phyloP scores from a whole-genome alignment of 2,797 vertebrate genomes.

The Oreochromis mossambicus region DNA sequence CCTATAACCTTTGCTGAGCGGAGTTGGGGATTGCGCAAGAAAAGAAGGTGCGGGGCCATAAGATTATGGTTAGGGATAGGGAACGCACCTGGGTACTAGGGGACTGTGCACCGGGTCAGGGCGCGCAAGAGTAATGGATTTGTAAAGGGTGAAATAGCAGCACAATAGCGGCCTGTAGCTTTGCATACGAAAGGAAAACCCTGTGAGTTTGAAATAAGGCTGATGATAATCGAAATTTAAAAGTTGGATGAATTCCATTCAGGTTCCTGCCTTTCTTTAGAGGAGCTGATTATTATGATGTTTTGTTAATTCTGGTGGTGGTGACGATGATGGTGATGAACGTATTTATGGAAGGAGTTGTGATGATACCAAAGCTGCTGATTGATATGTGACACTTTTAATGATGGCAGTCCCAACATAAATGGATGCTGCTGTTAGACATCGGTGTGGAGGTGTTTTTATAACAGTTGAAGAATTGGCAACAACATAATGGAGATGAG shows the following conservation, averaged over 20 bases:
- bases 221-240: neutral
- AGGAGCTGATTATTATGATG: neutral
- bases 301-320: neutral
- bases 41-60: neutral
- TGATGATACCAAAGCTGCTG: neutral
- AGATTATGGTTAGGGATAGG: neutral
- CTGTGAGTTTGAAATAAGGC: neutral
- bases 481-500: neutral
- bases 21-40: neutral
- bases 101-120: neutral
- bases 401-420: neutral
- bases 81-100: neutral
- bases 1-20: neutral
- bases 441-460: fast-evolving
- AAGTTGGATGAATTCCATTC: neutral
- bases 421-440: neutral
- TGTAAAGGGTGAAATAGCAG: neutral
- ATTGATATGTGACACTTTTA: neutral
- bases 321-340: neutral
- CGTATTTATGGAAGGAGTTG: neutral
- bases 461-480: neutral
- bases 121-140: neutral
- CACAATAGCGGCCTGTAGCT: neutral
- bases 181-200: neutral
- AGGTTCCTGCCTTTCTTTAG: neutral